phyloP scores from a whole-genome alignment of 2,888 invertebrate species.

The Thyatira batis region DNA sequence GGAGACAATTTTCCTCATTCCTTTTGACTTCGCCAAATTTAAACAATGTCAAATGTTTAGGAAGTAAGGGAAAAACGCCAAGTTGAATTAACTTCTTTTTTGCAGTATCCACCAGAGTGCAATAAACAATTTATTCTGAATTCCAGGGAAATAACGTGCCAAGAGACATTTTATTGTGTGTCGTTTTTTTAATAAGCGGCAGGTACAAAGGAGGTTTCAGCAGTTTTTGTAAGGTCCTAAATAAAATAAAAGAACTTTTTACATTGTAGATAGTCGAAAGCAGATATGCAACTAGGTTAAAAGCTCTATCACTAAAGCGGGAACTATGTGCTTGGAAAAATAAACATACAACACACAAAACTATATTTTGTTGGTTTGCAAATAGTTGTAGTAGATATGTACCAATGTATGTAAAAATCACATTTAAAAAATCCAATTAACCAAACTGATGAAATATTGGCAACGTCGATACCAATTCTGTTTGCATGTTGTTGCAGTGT shows the following conservation, averaged over 20 bases:
- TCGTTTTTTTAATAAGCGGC: background rate
- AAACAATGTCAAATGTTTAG: background rate
- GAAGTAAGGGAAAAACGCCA: background rate
- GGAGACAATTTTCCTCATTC: constrained; percentile 24
- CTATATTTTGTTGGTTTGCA: background rate
- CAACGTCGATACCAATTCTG: background rate
- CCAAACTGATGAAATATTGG: background rate
- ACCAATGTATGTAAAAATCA: background rate
- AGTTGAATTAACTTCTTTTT: background rate
- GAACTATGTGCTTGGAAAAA: too few species aligned
- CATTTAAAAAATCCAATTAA: background rate
- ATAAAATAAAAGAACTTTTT: background rate
- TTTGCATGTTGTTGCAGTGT: background rate
- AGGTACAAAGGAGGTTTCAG: background rate
- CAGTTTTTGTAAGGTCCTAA: background rate
- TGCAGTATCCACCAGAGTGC: background rate
- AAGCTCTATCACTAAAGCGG: too few species aligned
- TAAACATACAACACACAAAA: too few species aligned
- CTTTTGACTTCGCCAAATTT: constrained; percentile 7
- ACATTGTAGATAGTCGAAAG: too few species aligned
- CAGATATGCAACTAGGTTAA: too few species aligned
- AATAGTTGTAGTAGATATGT: background rate
- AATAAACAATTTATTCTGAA: constrained; percentile 2
- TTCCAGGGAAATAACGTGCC: background rate
- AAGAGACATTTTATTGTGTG: background rate